phyloP scores from a whole-genome alignment of 2,888 invertebrate genomes.

The Leptinotarsa peninsularis region DNA sequence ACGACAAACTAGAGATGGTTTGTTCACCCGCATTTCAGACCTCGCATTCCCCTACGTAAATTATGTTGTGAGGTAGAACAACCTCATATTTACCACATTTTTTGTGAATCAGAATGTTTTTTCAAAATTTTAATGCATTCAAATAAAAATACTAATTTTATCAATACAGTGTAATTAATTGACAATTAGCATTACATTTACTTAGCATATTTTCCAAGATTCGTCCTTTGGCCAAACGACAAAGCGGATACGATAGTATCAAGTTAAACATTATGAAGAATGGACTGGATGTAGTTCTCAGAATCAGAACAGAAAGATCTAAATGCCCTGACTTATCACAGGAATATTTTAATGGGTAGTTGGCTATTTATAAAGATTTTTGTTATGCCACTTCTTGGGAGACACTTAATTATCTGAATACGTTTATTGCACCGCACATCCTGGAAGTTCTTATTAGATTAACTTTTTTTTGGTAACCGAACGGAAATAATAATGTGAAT shows the following conservation, averaged over 20 bases:
- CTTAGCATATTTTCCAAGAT: neutral
- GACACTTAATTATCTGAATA: slow-evolving; percentile 14
- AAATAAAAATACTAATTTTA: too few species aligned
- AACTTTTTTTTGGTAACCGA: slow-evolving; percentile 1
- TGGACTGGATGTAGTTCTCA: neutral
- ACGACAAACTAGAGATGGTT: too few species aligned
- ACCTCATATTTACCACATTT: too few species aligned
- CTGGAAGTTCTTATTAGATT: slow-evolving; percentile 15
- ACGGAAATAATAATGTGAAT: slow-evolving; percentile 9
- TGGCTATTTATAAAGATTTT: slow-evolving; percentile 20
- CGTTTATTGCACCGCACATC: slow-evolving; percentile 14
- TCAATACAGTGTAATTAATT: too few species aligned
- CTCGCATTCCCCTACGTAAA: too few species aligned
- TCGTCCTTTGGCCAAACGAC: neutral
- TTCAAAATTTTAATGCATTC: too few species aligned
- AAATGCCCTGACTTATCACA: slow-evolving; percentile 12
- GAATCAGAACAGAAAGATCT: slow-evolving; percentile 9
- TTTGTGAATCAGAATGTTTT: too few species aligned
- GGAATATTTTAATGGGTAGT: slow-evolving; percentile 7
- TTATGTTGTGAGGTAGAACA: too few species aligned
- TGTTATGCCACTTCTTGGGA: neutral
- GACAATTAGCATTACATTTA: too few species aligned
- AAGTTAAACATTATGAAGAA: neutral
- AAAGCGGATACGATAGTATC: neutral
- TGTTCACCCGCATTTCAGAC: too few species aligned